A percentile compares a stretch with the other conserved stretches of the same genome.
phyloP scores from a whole-genome alignment of 2,113 vertebrate genomes.

The Polypterus senegalus region DNA sequence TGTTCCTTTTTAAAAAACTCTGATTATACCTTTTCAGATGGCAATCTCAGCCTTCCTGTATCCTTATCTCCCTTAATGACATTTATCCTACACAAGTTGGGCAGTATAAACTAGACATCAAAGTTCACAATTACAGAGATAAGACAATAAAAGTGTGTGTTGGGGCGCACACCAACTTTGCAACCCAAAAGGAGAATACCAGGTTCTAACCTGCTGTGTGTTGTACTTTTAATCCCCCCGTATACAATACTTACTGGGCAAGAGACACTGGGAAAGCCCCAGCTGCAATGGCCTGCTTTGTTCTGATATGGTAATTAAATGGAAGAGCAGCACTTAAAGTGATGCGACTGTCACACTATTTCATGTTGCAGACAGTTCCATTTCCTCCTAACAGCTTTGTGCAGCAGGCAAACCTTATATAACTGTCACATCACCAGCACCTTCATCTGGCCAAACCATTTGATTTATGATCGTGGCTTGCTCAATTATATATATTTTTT shows the following conservation, averaged over 20 bases:
- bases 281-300: conserved; percentile 27
- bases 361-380: conserved; percentile 38
- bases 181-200: conserved; percentile 13
- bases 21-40: no score
- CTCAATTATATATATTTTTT: conserved; percentile 20
- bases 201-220: conserved; percentile 25
- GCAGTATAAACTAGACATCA: no score
- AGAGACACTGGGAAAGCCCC: conserved; percentile 23
- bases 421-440: conserved; percentile 24
- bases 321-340: conserved; percentile 28
- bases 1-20: no score
- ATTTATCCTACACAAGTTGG: no score
- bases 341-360: conserved; percentile 34
- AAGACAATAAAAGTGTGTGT: no score
- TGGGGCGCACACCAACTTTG: no score
- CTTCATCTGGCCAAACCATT: conserved; percentile 14
- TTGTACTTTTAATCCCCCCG: conserved; percentile 23
- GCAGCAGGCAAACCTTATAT: conserved; percentile 28
- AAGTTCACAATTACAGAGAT: no score
- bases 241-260: conserved; percentile 24
- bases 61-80: no score
- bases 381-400: conserved; percentile 32
- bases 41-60: no score
- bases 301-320: conserved; percentile 46
- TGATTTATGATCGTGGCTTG: conserved; percentile 24